Percentiles rank a stretch among this genome's conserved stretches.
phyloP scores from a whole-genome alignment of 2,113 vertebrate genomes.

The Thomomys bottae region DNA sequence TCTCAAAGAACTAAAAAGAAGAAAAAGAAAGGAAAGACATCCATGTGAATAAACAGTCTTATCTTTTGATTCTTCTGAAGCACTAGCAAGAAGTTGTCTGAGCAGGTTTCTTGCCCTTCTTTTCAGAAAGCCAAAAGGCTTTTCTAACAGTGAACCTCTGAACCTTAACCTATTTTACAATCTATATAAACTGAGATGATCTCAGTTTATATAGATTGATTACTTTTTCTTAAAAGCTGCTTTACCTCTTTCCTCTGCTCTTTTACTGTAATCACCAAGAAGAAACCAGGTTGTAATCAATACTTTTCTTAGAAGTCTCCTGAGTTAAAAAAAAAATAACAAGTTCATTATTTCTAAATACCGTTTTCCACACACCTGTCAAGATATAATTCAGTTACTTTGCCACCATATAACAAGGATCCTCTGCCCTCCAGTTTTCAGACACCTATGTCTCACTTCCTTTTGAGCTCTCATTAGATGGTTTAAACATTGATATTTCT shows the following conservation, averaged over 20 bases:
- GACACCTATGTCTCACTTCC: background rate
- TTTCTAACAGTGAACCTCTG: background rate
- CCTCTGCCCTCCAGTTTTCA: background rate
- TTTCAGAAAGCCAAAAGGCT: background rate
- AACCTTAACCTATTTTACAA: background rate
- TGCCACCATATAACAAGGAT: background rate
- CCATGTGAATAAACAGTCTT: background rate
- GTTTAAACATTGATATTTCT: background rate
- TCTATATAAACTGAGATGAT: background rate
- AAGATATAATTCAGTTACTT: slow-evolving; percentile 10
- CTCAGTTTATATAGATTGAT: background rate
- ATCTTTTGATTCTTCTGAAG: background rate
- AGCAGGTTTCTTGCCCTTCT: background rate
- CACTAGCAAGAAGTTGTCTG: background rate
- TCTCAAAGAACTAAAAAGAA: background rate
- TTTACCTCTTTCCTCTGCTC: background rate
- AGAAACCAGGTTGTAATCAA: background rate
- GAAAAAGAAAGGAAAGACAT: background rate
- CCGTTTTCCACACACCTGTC: background rate
- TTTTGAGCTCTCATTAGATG: background rate
- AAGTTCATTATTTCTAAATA: slow-evolving; percentile 3
- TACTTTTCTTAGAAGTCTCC: background rate
- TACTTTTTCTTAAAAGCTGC: slow-evolving; percentile 28
- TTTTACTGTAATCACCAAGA: background rate
- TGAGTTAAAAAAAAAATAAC: background rate